These are phyloP conservation scores for Ophioderma brevispina DNA, from an alignment of 35 echinoderm and acorn worm species.

Conservation along the genomic window DNA sequence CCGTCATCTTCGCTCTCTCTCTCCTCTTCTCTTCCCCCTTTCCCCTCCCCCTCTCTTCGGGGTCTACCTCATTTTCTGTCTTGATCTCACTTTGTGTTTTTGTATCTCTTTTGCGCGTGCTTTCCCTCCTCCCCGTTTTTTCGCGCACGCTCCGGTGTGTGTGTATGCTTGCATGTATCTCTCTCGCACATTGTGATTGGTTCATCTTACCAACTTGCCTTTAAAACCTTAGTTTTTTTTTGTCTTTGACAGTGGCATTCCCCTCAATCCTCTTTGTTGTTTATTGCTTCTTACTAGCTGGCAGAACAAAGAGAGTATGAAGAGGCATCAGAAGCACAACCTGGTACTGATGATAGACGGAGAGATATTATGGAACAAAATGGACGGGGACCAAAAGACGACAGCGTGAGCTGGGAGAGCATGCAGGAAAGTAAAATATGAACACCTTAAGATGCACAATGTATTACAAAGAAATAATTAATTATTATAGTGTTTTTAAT, in stretches of 20 bases:
- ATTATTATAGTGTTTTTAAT: no score
- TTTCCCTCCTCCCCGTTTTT: no score
- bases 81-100: no score
- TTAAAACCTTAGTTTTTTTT: background rate
- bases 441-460: no score
- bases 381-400: background rate
- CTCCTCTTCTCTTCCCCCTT: no score
- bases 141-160: background rate
- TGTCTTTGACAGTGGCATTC: background rate
- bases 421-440: background rate
- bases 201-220: background rate
- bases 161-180: background rate
- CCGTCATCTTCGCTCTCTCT: no score
- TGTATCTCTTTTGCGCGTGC: no score
- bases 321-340: background rate
- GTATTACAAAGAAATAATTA: no score
- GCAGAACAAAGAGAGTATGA: background rate
- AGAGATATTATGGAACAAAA: background rate
- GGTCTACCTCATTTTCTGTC: no score
- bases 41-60: no score
- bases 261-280: background rate
- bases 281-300: background rate
- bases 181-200: background rate
- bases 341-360: background rate
- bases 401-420: background rate